phyloP scores from a whole-genome alignment of 2,113 vertebrate genomes.

The Nibea albiflora region DNA sequence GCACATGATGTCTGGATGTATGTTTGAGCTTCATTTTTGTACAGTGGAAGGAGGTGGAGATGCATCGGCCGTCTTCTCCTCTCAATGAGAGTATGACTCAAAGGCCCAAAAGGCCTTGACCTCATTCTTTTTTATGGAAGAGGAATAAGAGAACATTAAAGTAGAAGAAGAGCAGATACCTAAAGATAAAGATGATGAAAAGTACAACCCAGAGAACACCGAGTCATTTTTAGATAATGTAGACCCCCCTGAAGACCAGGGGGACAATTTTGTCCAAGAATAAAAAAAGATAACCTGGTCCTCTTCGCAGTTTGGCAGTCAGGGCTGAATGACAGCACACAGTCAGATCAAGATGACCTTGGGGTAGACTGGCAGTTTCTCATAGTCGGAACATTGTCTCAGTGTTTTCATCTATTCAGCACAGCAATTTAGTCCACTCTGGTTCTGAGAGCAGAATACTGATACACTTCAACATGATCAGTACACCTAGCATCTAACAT shows the following conservation, averaged over 20 bases:
- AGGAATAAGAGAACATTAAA: slow-evolving; percentile 15
- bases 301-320: slow-evolving; percentile 15
- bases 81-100: neutral
- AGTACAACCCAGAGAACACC: slow-evolving; percentile 17
- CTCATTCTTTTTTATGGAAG: slow-evolving; percentile 28
- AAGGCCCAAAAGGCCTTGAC: slow-evolving; percentile 17
- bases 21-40: too few species aligned
- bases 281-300: slow-evolving; percentile 51
- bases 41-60: too few species aligned
- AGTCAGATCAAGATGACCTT: slow-evolving; percentile 50
- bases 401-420: slow-evolving; percentile 19
- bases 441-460: slow-evolving; percentile 33
- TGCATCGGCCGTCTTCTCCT: too few species aligned
- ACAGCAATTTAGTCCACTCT: neutral
- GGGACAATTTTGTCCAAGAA: slow-evolving; percentile 23
- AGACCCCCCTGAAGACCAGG: slow-evolving; percentile 13
- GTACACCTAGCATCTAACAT: neutral
- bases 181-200: slow-evolving; percentile 51
- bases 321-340: slow-evolving; percentile 20
- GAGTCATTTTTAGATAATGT: slow-evolving; percentile 31
- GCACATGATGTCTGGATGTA: too few species aligned
- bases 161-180: slow-evolving; percentile 11
- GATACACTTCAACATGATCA: neutral
- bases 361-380: slow-evolving; percentile 15
- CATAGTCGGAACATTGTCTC: slow-evolving; percentile 23